These are phyloP conservation scores for Thunnus maccoyii DNA, from an alignment of 2,113 vertebrate species.

Conservation along the genomic window DNA sequence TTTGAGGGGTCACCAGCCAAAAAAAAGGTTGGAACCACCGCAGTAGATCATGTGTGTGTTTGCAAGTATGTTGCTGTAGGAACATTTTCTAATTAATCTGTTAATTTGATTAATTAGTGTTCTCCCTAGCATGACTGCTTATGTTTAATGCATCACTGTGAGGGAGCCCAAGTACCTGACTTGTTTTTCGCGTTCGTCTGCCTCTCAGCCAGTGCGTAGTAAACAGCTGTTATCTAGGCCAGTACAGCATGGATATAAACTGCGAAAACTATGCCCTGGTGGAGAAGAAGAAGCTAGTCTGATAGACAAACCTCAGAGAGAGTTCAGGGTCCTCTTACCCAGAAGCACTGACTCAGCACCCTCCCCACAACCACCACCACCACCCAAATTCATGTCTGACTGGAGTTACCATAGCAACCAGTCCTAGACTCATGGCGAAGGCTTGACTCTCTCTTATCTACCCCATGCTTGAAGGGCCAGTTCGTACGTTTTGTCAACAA, in stretches of 20 bases:
- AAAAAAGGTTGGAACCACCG: not conserved
- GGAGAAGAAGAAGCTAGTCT: constrained; percentile 38
- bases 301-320: constrained; percentile 40
- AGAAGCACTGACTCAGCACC: constrained; percentile 74
- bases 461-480: constrained; percentile 59
- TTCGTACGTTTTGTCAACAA: constrained; percentile 68
- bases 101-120: constrained; percentile 13
- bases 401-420: constrained; percentile 72
- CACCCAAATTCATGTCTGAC: constrained; percentile 68
- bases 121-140: constrained; percentile 19
- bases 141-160: constrained; percentile 27
- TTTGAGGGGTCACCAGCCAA: too few relatives aligned
- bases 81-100: constrained; percentile 4
- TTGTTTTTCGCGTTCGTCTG: constrained; percentile 16
- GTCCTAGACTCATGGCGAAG: constrained; percentile 43
- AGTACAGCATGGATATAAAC: constrained; percentile 36
- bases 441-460: constrained; percentile 46
- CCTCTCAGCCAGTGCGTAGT: constrained; percentile 35
- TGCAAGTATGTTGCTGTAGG: not conserved
- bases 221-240: constrained; percentile 60
- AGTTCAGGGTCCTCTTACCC: constrained; percentile 45
- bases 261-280: constrained; percentile 40
- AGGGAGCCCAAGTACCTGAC: not conserved
- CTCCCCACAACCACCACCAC: constrained; percentile 23
- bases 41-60: not conserved